These are phyloP conservation scores for Perodicticus potto DNA, from an alignment of 2,797 vertebrate species.

Conservation along the genomic window DNA sequence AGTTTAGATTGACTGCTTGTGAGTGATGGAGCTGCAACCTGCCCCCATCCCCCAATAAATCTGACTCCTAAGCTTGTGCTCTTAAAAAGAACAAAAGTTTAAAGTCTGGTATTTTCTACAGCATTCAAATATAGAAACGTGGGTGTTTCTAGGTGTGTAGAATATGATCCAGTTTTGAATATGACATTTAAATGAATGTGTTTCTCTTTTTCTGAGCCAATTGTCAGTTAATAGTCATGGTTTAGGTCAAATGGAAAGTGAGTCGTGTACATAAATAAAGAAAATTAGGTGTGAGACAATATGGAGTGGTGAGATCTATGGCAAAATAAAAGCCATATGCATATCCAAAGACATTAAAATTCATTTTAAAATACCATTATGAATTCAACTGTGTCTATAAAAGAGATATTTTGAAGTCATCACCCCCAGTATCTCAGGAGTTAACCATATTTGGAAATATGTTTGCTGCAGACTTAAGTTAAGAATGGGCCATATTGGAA, in stretches of 20 bases:
- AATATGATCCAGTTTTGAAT: background rate
- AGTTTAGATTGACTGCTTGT: background rate
- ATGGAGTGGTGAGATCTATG: background rate
- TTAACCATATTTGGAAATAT: background rate
- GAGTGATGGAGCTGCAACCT: background rate
- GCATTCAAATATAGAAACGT: background rate
- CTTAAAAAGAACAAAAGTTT: background rate
- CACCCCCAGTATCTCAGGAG: background rate
- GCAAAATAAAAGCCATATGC: background rate
- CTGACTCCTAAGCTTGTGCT: background rate
- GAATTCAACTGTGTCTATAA: background rate
- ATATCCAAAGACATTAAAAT: background rate
- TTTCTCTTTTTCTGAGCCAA: slow-evolving; percentile 18
- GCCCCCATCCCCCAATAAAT: background rate
- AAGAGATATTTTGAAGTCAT: background rate
- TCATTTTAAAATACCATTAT: slow-evolving; percentile 3
- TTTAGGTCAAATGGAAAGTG: background rate
- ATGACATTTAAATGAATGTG: slow-evolving; percentile 2
- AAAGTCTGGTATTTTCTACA: background rate
- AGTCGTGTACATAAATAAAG: background rate
- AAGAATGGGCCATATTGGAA: background rate
- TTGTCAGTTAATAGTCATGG: background rate
- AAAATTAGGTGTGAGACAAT: background rate
- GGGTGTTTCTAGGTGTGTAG: background rate
- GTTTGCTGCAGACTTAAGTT: background rate